Evolutionary conservation across 2,888 invertebrate genomes (phyloP).

Genomic region (Pachliopta kotzebuea): DNA sequence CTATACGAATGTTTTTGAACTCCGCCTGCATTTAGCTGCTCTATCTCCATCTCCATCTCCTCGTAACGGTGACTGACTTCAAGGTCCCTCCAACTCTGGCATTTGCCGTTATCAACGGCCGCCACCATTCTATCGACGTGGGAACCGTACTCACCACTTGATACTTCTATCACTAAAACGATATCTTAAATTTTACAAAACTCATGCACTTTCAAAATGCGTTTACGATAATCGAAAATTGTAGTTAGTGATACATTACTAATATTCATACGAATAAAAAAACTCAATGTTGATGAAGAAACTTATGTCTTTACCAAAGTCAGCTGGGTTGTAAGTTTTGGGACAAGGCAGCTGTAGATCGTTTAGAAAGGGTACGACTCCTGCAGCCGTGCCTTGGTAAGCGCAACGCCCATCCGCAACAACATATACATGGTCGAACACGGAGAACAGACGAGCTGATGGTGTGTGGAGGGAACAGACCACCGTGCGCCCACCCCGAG

Average conservation of each 20-base stretch:
- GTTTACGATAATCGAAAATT: no score
- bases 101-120: slow-evolving; percentile 84
- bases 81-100: slow-evolving; percentile 74
- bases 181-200: no score
- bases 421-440: slow-evolving; percentile 95
- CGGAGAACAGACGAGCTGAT: slow-evolving; percentile 93
- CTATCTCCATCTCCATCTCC: slow-evolving; percentile 54
- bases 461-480: slow-evolving; percentile 98
- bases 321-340: slow-evolving; percentile 96
- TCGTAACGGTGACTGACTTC: slow-evolving; percentile 43
- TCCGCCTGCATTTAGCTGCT: slow-evolving; percentile 65
- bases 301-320: slow-evolving; percentile 82
- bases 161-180: slow-evolving; percentile 87
- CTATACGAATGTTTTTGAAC: slow-evolving; percentile 74
- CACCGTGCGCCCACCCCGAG: slow-evolving; percentile 92
- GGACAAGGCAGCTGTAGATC: slow-evolving; percentile 92
- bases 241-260: no score
- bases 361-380: slow-evolving; percentile 90
- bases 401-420: slow-evolving; percentile 94
- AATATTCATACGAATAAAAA: no score
- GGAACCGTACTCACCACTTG: slow-evolving; percentile 89
- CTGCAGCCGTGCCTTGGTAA: slow-evolving; percentile 89
- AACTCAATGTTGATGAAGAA: no score
- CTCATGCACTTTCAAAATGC: no score
- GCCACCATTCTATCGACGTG: slow-evolving; percentile 85